A percentile compares a stretch with the other conserved stretches of the same genome.
Conservation (phyloP, 1,140 invertebrate genomes). For the Caenorhabditis brenneri region DNA sequence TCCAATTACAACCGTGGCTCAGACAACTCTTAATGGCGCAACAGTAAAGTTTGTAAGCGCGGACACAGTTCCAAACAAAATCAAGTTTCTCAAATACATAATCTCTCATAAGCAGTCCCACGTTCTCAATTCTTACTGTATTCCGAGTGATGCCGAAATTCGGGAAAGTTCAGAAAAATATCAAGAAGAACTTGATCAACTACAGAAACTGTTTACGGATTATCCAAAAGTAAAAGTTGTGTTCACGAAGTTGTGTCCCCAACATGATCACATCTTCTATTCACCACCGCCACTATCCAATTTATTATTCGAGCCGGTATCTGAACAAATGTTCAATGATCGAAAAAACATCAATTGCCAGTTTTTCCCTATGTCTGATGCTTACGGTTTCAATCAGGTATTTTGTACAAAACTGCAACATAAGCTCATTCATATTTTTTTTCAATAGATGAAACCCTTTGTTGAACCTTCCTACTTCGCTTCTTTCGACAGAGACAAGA, state of each 20-base stretch:
- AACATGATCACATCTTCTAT: background rate
- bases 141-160: background rate
- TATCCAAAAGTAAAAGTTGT: background rate
- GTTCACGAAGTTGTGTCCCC: too few species aligned
- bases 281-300: background rate
- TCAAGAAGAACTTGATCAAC: background rate
- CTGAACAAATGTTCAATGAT: background rate
- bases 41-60: background rate
- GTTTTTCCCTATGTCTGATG: background rate
- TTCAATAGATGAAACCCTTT: background rate
- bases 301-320: background rate
- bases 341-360: background rate
- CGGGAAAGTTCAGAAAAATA: background rate
- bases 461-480: background rate
- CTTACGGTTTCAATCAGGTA: background rate
- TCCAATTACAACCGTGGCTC: background rate
- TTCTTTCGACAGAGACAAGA: background rate
- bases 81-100: background rate
- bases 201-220: background rate
- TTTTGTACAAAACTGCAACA: background rate
- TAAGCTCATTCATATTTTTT: background rate
- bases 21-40: background rate
- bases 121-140: background rate
- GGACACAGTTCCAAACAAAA: background rate
- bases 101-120: background rate